Evolutionary conservation across 37 sponge, comb jelly and placozoan genomes (phyloP).

Genomic region (Eunapius fragilis): DNA sequence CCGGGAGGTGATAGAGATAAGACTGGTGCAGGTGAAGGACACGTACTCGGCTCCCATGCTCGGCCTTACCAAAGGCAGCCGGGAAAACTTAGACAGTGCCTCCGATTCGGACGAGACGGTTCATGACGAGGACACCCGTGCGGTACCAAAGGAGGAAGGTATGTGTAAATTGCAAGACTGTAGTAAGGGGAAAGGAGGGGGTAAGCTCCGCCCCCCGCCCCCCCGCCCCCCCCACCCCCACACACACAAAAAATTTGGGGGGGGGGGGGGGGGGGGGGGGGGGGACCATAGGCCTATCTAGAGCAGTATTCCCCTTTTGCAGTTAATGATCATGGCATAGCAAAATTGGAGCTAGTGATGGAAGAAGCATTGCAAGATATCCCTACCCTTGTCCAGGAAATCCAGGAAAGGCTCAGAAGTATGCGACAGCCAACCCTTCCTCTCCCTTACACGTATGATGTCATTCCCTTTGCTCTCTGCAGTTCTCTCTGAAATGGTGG

Average conservation of each 20-base stretch:
- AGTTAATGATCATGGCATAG: slow-evolving; percentile 83
- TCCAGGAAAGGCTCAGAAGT: slow-evolving; percentile 78
- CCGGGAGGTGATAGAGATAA: slow-evolving; percentile 48
- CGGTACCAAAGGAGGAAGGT: slow-evolving; percentile 82
- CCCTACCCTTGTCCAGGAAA: slow-evolving; percentile 68
- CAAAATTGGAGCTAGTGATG: slow-evolving; percentile 61
- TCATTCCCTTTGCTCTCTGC: neutral
- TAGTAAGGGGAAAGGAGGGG: no score
- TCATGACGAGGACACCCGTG: slow-evolving; percentile 20
- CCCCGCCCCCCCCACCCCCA: neutral
- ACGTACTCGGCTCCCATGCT: slow-evolving; percentile 10
- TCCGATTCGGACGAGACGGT: slow-evolving; percentile 49
- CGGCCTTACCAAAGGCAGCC: neutral
- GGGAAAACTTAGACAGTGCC: neutral
- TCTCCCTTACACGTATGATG: neutral
- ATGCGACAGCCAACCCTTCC: neutral
- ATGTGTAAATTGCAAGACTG: neutral
- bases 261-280: no score
- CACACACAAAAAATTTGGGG: no score
- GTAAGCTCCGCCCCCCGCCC: neutral
- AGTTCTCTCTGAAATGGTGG: slow-evolving; percentile 63
- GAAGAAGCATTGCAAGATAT: slow-evolving; percentile 80
- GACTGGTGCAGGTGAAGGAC: slow-evolving; percentile 62
- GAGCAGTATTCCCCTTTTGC: neutral
- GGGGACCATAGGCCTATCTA: neutral